Evolutionary conservation across 2,113 vertebrate genomes (phyloP).

Genomic region (Grus americana): DNA sequence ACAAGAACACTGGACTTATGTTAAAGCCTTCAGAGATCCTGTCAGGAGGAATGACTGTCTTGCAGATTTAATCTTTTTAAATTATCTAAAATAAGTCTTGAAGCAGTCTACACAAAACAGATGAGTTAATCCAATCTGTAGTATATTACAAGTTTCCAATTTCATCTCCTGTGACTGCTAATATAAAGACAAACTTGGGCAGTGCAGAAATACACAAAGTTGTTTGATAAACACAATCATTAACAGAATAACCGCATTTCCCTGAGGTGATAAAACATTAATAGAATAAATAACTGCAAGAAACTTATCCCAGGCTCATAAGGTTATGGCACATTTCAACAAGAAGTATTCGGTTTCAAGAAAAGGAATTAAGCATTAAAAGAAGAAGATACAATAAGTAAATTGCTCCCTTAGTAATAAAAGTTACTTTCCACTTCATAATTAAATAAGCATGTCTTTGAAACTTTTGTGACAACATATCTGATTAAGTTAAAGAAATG

Average conservation of each 20-base stretch:
- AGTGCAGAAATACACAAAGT: not conserved
- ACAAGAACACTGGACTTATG: not conserved
- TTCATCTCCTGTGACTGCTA: constrained; percentile 49
- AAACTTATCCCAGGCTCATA: not conserved
- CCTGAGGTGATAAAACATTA: not conserved
- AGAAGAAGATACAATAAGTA: not conserved
- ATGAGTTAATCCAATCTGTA: constrained; percentile 63
- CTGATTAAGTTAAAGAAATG: constrained; percentile 36
- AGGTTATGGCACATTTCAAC: not conserved
- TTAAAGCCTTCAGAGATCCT: not conserved
- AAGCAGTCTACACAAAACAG: constrained; percentile 30
- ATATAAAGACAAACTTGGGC: constrained; percentile 50
- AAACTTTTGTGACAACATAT: constrained; percentile 20
- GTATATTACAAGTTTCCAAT: constrained; percentile 41
- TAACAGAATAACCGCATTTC: not conserved
- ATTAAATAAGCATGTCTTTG: constrained; percentile 14
- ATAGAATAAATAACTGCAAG: constrained; percentile 25
- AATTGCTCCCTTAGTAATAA: not conserved
- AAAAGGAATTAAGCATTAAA: not conserved
- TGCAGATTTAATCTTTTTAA: constrained; percentile 55
- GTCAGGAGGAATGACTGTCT: constrained; percentile 32
- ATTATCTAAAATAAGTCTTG: constrained; percentile 62
- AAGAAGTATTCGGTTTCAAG: not conserved
- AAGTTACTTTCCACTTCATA: constrained; percentile 20
- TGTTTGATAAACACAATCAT: constrained; percentile 40